These are phyloP conservation scores for Cherax destructor DNA, from an alignment of 1,140 invertebrate genomes.

Conservation along the genomic window DNA sequence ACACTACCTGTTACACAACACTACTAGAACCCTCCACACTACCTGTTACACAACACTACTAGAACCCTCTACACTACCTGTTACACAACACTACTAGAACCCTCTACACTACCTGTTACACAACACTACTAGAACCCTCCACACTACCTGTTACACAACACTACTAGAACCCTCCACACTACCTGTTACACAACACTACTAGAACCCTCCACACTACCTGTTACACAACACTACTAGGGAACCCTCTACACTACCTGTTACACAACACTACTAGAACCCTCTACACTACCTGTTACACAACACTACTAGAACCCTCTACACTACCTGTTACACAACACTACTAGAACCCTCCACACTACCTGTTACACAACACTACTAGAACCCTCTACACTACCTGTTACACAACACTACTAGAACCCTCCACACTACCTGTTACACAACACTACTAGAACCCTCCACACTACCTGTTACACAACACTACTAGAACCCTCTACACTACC, in stretches of 20 bases:
- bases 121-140: neutral
- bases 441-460: neutral
- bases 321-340: neutral
- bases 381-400: neutral
- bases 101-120: neutral
- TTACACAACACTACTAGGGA: neutral
- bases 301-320: neutral
- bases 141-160: neutral
- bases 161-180: neutral
- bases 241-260: neutral
- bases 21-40: neutral
- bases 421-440: neutral
- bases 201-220: neutral
- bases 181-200: neutral
- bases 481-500: neutral
- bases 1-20: neutral
- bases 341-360: neutral
- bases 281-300: neutral
- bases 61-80: neutral
- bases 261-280: neutral
- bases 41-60: neutral
- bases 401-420: neutral
- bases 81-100: neutral
- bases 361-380: neutral
- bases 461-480: neutral